Conservation (phyloP, 2,888 invertebrate genomes). For the Anticlea derivata region DNA sequence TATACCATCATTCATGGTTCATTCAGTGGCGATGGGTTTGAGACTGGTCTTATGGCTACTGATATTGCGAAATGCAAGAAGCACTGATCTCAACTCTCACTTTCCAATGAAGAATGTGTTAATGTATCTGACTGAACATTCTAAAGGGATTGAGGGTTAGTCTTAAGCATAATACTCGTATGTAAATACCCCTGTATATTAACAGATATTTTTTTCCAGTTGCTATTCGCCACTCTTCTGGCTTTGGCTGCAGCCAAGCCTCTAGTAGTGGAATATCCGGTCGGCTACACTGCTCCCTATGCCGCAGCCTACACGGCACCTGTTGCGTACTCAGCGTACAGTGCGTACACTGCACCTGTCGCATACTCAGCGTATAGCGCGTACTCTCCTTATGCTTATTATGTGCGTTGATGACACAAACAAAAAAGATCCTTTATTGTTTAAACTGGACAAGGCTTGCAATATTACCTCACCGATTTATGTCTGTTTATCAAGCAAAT, state of each 20-base stretch:
- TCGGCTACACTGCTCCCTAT: constrained; percentile 73
- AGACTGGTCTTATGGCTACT: no score
- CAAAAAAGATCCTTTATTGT: not conserved
- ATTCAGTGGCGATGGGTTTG: no score
- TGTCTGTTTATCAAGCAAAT: constrained; percentile 14
- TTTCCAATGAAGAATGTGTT: no score
- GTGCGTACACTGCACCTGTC: constrained; percentile 51
- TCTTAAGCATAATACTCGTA: no score
- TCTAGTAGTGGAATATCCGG: constrained; percentile 62
- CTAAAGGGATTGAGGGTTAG: no score
- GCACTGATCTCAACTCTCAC: no score
- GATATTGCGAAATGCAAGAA: no score
- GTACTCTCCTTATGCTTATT: constrained; percentile 69
- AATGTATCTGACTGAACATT: no score
- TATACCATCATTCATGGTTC: no score
- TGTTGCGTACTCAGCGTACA: constrained; percentile 62
- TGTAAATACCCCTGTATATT: no score
- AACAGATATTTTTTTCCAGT: no score
- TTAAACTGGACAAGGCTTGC: constrained; percentile 1
- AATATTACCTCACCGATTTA: constrained; percentile 18
- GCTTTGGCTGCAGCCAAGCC: constrained; percentile 81
- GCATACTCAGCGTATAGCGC: constrained; percentile 61
- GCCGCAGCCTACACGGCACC: constrained; percentile 80
- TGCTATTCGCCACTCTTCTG: constrained; percentile 78
- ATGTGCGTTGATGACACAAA: constrained; percentile 54